These are phyloP conservation scores for Oryctolagus cuniculus DNA, from an alignment of 2,113 vertebrate species.

Conservation along the genomic window DNA sequence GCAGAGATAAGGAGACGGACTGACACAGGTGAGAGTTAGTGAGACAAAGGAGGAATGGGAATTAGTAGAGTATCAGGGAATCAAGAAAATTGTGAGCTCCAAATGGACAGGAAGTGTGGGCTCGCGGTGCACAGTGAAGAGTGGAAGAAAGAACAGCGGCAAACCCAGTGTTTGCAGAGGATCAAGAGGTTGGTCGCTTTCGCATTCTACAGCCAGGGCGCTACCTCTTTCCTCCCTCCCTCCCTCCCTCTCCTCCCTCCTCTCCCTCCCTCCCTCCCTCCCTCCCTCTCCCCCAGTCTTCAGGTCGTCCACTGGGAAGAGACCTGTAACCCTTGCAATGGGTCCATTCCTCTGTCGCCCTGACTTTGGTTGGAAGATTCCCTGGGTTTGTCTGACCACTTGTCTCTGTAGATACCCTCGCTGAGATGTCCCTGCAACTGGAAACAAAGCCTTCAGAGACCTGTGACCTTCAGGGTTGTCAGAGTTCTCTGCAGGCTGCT, in stretches of 20 bases:
- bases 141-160: not conserved
- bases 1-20: not conserved
- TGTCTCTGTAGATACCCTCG: not conserved
- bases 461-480: not conserved
- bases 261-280: too few relatives aligned
- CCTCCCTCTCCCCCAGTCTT: too few relatives aligned
- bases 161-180: not conserved
- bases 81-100: not conserved
- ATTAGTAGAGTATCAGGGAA: not conserved
- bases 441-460: not conserved
- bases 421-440: not conserved
- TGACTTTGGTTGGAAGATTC: not conserved
- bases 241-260: too few relatives aligned
- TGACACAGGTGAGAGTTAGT: not conserved
- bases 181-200: not conserved
- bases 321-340: not conserved
- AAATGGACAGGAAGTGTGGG: not conserved
- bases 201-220: rapidly evolving
- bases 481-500: not conserved
- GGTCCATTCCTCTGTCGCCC: not conserved
- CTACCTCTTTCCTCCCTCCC: not conserved
- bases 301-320: not conserved
- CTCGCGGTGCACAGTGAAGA: not conserved
- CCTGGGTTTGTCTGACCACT: not conserved
- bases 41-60: not conserved